phyloP scores from a whole-genome alignment of 2,888 invertebrate genomes.

The Sarcophaga carnaria region DNA sequence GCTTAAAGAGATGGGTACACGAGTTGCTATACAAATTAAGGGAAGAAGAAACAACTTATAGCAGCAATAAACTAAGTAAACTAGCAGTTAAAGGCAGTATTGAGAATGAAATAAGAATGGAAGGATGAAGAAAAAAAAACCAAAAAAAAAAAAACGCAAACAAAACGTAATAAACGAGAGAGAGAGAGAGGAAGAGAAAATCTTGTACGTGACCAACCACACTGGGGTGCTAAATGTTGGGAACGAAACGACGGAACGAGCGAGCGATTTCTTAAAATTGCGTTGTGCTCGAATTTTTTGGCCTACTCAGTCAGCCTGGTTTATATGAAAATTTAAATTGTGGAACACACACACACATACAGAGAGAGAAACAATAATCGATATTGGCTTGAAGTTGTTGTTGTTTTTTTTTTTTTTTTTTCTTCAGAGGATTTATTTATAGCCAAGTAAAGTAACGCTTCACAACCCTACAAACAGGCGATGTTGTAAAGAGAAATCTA shows the following conservation, averaged over 20 bases:
- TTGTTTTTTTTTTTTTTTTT: conserved; percentile 29
- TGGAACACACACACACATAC: conserved; percentile 37
- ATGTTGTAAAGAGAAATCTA: not conserved
- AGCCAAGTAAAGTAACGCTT: conserved; percentile 31
- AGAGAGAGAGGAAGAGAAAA: conserved; percentile 73
- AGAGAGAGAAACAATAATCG: conserved; percentile 38
- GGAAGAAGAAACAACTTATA: conserved; percentile 62
- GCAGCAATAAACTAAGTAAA: conserved; percentile 79
- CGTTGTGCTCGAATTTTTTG: conserved; percentile 34
- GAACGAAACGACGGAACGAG: conserved; percentile 11
- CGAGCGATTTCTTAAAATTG: conserved; percentile 43
- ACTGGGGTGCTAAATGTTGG: conserved; percentile 73
- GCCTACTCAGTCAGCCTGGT: conserved; percentile 30
- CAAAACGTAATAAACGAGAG: conserved; percentile 80
- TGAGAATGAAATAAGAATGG: conserved; percentile 20
- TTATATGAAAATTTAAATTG: conserved; percentile 63
- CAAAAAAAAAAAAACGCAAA: conserved; percentile 75
- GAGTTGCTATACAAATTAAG: not conserved
- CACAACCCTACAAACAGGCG: conserved; percentile 39
- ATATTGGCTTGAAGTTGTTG: conserved; percentile 33
- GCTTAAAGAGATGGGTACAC: not conserved
- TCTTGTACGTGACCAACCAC: conserved; percentile 81
- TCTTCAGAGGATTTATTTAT: conserved; percentile 37
- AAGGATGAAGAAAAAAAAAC: conserved; percentile 65
- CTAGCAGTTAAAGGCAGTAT: conserved; percentile 49